A percentile compares a stretch with the other conserved stretches of the same genome.
Conservation (phyloP, 2,113 vertebrate species). For the Cranoglanis bouderius region DNA sequence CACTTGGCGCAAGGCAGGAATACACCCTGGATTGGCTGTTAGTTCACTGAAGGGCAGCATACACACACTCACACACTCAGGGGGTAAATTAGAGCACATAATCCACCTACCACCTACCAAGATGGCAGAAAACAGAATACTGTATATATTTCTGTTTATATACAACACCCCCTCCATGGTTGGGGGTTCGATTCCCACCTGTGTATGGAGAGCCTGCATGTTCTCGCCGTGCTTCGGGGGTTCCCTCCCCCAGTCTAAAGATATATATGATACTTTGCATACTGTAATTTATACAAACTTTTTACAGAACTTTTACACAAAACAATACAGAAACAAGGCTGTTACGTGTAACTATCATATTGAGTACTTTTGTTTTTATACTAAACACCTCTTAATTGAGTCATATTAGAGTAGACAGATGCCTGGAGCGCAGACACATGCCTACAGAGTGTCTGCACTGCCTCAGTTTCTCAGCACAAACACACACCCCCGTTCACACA, state of each 20-base stretch:
- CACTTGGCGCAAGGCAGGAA: neutral
- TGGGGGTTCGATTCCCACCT: too few relatives aligned
- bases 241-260: too few relatives aligned
- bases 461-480: conserved; percentile 21
- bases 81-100: neutral
- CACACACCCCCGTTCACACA: conserved; percentile 19
- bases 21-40: neutral
- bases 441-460: neutral
- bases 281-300: neutral
- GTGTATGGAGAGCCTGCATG: too few relatives aligned
- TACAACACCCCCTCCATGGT: too few relatives aligned
- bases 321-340: neutral
- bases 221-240: too few relatives aligned
- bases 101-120: too few relatives aligned
- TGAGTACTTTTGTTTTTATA: neutral
- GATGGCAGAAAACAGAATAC: too few relatives aligned
- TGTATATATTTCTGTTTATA: too few relatives aligned
- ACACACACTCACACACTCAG: neutral
- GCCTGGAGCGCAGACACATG: conserved; percentile 3
- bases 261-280: too few relatives aligned
- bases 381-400: neutral
- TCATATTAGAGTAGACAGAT: conserved; percentile 8
- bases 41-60: neutral
- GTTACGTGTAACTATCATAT: neutral
- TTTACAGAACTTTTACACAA: too few relatives aligned